These are phyloP conservation scores for Cartodere bifasciata DNA, from an alignment of 2,888 invertebrate genomes.

Conservation along the genomic window DNA sequence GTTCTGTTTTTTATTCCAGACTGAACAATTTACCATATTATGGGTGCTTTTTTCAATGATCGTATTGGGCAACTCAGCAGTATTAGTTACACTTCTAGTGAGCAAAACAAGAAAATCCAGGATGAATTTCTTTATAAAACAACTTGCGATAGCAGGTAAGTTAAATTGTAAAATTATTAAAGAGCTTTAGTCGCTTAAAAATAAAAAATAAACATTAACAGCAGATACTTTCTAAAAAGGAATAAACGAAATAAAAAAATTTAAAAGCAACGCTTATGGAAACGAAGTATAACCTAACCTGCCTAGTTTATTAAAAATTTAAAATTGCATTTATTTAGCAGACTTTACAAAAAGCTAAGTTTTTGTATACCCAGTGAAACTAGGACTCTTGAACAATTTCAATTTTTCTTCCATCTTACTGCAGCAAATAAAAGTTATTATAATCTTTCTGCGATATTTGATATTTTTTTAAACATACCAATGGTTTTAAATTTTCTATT, in stretches of 20 bases:
- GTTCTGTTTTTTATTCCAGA: constrained; percentile 42
- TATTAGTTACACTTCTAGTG: constrained; percentile 45
- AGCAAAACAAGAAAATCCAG: constrained; percentile 51
- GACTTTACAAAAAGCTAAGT: no score
- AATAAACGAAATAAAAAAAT: background rate
- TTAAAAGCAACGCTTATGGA: background rate
- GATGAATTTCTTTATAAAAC: constrained; percentile 59
- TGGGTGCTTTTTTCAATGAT: constrained; percentile 50
- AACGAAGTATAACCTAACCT: background rate
- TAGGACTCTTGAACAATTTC: no score
- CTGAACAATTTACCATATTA: constrained; percentile 48
- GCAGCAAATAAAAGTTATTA: no score
- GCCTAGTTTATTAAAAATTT: no score
- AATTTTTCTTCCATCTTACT: no score
- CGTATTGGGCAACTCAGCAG: constrained; percentile 50
- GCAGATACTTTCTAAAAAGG: background rate
- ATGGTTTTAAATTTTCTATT: no score
- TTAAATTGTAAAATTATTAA: no score
- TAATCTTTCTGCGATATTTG: no score
- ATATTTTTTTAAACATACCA: no score
- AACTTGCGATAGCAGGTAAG: constrained; percentile 54
- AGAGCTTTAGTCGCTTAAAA: background rate
- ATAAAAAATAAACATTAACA: background rate
- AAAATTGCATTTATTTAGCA: no score
- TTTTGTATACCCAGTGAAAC: no score